These are phyloP conservation scores for Chloebia gouldiae DNA, from an alignment of 2,113 vertebrate genomes.

Conservation along the genomic window DNA sequence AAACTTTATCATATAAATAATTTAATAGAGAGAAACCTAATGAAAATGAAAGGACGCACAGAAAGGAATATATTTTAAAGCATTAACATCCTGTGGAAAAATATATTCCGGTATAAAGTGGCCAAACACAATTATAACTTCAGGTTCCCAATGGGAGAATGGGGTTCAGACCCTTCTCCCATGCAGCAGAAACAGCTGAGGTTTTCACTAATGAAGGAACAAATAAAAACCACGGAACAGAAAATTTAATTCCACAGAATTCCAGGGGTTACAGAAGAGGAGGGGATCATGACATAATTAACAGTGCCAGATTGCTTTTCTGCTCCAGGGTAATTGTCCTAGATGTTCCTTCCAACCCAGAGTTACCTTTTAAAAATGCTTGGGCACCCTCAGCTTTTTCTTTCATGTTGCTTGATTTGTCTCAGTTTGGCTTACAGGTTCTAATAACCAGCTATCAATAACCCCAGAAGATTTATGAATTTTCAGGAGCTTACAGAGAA, in stretches of 20 bases:
- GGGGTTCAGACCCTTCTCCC: not conserved
- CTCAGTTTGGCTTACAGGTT: not conserved
- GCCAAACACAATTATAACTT: not conserved
- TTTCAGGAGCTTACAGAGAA: not conserved
- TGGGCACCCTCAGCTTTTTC: not conserved
- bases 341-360: not conserved
- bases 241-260: not conserved
- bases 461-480: not conserved
- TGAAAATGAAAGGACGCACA: not conserved
- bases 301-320: not conserved
- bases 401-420: not conserved
- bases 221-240: not conserved
- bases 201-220: not conserved
- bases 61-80: not conserved
- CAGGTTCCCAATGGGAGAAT: not conserved
- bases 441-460: not conserved
- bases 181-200: not conserved
- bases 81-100: not conserved
- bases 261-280: not conserved
- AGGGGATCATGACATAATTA: rapidly evolving
- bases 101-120: not conserved
- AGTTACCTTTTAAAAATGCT: not conserved
- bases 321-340: not conserved
- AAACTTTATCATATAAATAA: not conserved
- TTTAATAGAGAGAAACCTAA: not conserved